phyloP scores from a whole-genome alignment of 1,140 invertebrate species.

The Heliconius eleuchia region DNA sequence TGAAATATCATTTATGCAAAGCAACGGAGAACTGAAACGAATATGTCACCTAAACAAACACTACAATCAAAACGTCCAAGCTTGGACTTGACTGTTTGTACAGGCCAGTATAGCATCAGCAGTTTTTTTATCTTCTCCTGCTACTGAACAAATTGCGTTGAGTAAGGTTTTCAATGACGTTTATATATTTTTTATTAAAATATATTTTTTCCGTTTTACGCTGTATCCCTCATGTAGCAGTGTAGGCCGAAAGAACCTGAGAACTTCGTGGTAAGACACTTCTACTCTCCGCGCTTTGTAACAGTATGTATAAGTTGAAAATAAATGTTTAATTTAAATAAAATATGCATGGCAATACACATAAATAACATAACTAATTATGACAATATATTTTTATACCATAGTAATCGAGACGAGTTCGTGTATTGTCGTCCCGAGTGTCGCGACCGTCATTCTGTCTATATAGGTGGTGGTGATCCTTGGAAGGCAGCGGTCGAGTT shows the following conservation, averaged over 20 bases:
- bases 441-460: no score
- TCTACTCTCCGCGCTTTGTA: background rate
- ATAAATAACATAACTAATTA: no score
- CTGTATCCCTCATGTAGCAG: background rate
- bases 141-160: background rate
- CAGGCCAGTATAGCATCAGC: background rate
- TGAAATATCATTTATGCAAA: slow-evolving; percentile 2
- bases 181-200: background rate
- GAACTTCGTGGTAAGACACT: background rate
- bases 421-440: no score
- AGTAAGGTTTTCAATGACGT: background rate
- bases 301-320: no score
- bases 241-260: background rate
- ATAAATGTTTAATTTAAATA: no score
- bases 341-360: no score
- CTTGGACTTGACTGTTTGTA: background rate
- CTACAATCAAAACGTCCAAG: slow-evolving; percentile 4
- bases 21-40: background rate
- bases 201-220: no score
- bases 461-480: no score
- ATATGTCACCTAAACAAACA: slow-evolving; percentile 7
- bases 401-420: no score
- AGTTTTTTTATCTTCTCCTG: background rate
- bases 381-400: no score
- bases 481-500: no score